phyloP scores from a whole-genome alignment of 2,888 invertebrate species.

The Belgica antarctica region DNA sequence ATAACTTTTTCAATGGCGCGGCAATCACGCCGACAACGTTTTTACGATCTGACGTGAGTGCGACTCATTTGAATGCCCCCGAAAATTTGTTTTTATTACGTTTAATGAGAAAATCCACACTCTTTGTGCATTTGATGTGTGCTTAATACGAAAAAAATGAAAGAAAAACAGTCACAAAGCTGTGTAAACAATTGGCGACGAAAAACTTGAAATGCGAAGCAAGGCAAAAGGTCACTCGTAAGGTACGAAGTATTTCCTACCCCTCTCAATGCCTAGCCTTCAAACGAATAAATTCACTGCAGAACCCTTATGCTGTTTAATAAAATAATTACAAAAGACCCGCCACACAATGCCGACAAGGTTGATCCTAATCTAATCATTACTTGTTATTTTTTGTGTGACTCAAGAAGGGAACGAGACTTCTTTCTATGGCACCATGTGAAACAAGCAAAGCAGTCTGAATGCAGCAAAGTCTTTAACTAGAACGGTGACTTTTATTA shows the following conservation, averaged over 20 bases:
- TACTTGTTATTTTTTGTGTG: neutral
- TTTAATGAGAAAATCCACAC: neutral
- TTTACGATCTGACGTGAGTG: neutral
- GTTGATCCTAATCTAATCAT: slow-evolving; percentile 34
- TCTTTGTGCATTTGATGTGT: too few relatives aligned
- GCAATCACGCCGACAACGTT: neutral
- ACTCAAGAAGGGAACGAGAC: neutral
- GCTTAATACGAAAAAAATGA: neutral
- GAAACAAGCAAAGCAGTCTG: neutral
- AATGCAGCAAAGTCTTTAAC: too few relatives aligned
- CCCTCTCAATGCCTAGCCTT: neutral
- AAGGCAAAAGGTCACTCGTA: neutral
- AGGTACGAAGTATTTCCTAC: neutral
- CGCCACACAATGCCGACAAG: slow-evolving; percentile 32
- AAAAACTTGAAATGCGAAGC: too few relatives aligned
- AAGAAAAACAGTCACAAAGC: neutral
- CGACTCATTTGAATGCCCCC: too few relatives aligned
- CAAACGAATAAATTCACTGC: neutral
- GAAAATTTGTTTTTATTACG: neutral
- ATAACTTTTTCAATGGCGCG: neutral
- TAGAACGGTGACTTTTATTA: too few relatives aligned
- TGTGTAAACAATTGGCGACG: neutral
- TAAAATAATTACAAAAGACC: slow-evolving; percentile 28
- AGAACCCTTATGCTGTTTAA: slow-evolving; percentile 16
- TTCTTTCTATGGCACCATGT: neutral